Percentiles rank a stretch among this genome's conserved stretches.
These are phyloP conservation scores for Maconellicoccus hirsutus DNA, from an alignment of 1,140 invertebrate species.

Conservation along the genomic window DNA sequence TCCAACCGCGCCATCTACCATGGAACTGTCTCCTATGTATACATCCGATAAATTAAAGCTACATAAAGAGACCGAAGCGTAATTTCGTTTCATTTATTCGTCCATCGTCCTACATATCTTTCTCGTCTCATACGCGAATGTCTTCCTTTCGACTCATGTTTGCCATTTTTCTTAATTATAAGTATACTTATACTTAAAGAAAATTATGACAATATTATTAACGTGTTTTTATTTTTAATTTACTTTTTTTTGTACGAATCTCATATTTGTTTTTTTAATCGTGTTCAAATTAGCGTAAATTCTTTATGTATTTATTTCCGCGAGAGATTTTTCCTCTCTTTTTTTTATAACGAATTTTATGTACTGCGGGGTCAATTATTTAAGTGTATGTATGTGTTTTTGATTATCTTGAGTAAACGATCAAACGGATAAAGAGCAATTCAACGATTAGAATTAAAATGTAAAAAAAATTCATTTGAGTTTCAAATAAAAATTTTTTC, in stretches of 20 bases:
- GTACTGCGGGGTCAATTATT: too few relatives aligned
- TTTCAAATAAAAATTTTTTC: too few relatives aligned
- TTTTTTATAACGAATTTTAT: neutral
- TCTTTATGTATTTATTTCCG: neutral
- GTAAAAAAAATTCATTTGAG: too few relatives aligned
- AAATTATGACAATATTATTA: neutral
- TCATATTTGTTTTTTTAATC: neutral
- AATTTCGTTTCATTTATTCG: constrained; percentile 33
- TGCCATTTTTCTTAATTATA: constrained; percentile 14
- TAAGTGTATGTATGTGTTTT: too few relatives aligned
- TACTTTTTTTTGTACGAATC: neutral
- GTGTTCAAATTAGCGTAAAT: neutral
- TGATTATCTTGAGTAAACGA: too few relatives aligned
- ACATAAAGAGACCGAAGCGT: constrained; percentile 69
- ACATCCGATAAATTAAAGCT: constrained; percentile 52
- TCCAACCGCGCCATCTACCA: constrained; percentile 66
- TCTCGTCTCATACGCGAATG: neutral
- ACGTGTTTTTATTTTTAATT: neutral
- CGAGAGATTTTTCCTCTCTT: neutral
- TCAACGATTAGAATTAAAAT: too few relatives aligned
- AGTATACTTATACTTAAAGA: neutral
- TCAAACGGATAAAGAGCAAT: too few relatives aligned
- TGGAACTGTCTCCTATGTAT: constrained; percentile 74
- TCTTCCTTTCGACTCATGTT: constrained; percentile 1
- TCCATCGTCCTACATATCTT: neutral